Conservation (phyloP, 2,113 vertebrate genomes). For the Rousettus leschenaultii region DNA sequence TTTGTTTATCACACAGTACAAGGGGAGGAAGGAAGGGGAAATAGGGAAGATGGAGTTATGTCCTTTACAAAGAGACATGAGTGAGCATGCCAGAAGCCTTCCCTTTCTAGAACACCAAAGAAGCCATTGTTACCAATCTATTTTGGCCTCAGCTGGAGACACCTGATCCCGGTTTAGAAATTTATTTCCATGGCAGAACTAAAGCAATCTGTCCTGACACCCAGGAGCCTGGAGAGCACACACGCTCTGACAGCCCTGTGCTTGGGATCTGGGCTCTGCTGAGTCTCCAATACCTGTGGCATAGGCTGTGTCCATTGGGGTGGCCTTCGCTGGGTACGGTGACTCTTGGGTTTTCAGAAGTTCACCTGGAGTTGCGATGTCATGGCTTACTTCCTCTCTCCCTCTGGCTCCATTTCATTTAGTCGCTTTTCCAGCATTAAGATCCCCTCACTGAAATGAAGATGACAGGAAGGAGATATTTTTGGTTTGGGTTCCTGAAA, state of each 20-base stretch:
- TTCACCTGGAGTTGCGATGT: neutral
- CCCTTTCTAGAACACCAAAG: conserved; percentile 44
- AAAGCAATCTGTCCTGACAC: neutral
- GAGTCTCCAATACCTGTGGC: fast-evolving
- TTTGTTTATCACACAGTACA: neutral
- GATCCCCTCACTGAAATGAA: neutral
- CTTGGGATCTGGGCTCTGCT: fast-evolving
- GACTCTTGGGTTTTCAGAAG: neutral
- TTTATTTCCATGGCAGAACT: neutral
- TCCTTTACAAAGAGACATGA: neutral
- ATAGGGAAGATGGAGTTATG: neutral
- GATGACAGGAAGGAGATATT: neutral
- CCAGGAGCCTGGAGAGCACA: neutral
- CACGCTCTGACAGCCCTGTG: fast-evolving
- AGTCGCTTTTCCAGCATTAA: neutral
- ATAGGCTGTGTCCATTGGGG: fast-evolving
- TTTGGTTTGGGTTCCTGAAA: neutral
- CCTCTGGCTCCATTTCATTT: neutral
- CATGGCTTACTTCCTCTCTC: neutral
- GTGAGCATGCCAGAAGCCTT: neutral
- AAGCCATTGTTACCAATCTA: conserved; percentile 40
- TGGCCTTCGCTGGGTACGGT: neutral
- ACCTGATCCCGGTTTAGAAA: neutral
- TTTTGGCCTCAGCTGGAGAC: neutral
- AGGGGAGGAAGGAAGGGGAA: conserved; percentile 33